These are phyloP conservation scores for Stictocephala bisonia DNA, from an alignment of 2,888 invertebrate genomes.

Conservation along the genomic window DNA sequence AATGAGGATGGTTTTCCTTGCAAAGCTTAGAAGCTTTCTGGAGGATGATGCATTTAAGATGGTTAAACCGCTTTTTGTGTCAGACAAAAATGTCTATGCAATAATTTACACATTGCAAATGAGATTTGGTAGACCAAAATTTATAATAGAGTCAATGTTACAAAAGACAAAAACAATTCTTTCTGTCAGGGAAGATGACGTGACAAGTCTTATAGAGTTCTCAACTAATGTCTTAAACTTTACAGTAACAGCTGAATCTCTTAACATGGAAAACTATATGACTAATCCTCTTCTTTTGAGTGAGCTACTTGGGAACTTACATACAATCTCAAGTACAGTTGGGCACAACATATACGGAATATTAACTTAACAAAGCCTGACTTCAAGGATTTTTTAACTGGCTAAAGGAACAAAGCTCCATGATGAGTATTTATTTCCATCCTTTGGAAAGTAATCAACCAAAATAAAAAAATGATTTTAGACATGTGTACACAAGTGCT, in stretches of 20 bases:
- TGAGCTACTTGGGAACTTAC: not conserved
- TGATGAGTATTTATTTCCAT: slow-evolving; percentile 2
- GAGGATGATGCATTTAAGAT: too few relatives aligned
- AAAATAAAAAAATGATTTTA: not conserved
- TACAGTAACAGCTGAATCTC: slow-evolving; percentile 10
- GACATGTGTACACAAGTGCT: not conserved
- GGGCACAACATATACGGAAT: not conserved
- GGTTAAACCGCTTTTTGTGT: too few relatives aligned
- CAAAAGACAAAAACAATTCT: not conserved
- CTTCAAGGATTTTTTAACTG: not conserved
- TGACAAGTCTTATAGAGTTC: slow-evolving; percentile 21
- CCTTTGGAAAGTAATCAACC: too few relatives aligned
- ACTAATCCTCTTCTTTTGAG: slow-evolving; percentile 3
- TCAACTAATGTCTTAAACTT: slow-evolving; percentile 5
- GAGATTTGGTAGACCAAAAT: not conserved
- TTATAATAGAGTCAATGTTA: not conserved
- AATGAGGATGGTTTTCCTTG: too few relatives aligned
- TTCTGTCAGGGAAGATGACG: not conserved
- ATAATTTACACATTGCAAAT: not conserved
- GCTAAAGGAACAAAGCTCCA: not conserved
- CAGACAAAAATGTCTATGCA: too few relatives aligned
- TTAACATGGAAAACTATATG: slow-evolving; percentile 1
- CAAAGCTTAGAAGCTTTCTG: too few relatives aligned
- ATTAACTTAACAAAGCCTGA: not conserved
- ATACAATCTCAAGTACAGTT: slow-evolving; percentile 10